Evolutionary conservation across 37 sponge, comb jelly and placozoan species (phyloP).

Genomic region (Cladorhizidae sp.): DNA sequence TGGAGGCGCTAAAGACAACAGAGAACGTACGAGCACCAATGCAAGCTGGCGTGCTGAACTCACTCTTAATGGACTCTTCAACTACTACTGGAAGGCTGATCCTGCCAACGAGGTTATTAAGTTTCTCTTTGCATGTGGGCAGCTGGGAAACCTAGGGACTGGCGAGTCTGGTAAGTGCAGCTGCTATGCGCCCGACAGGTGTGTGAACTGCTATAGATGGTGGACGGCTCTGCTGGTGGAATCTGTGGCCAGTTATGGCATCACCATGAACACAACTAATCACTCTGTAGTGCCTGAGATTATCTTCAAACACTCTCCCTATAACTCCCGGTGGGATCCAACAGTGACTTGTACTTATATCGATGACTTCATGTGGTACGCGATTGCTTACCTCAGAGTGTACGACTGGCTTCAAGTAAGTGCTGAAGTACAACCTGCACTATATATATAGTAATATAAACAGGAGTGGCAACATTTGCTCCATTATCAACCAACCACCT

Average conservation of each 20-base stretch:
- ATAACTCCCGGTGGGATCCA: constrained; percentile 48
- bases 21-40: no score
- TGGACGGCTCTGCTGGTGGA: constrained; percentile 48
- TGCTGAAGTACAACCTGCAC: neutral
- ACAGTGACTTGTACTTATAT: constrained; percentile 25
- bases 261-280: constrained; percentile 14
- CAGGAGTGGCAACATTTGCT: no score
- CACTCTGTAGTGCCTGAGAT: neutral
- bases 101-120: neutral
- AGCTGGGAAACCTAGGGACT: constrained; percentile 14
- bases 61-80: constrained; percentile 26
- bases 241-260: constrained; percentile 42
- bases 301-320: constrained; percentile 50
- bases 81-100: constrained; percentile 46
- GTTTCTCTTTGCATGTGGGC: constrained; percentile 54
- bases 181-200: neutral
- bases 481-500: no score
- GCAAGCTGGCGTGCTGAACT: no score
- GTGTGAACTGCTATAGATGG: constrained; percentile 55
- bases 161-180: constrained; percentile 9
- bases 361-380: constrained; percentile 63
- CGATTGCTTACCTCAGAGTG: constrained; percentile 52
- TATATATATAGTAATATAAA: neutral
- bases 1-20: no score
- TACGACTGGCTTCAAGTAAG: constrained; percentile 60